Conservation (phyloP, 2,797 vertebrate species). For the Mallotus villosus region DNA sequence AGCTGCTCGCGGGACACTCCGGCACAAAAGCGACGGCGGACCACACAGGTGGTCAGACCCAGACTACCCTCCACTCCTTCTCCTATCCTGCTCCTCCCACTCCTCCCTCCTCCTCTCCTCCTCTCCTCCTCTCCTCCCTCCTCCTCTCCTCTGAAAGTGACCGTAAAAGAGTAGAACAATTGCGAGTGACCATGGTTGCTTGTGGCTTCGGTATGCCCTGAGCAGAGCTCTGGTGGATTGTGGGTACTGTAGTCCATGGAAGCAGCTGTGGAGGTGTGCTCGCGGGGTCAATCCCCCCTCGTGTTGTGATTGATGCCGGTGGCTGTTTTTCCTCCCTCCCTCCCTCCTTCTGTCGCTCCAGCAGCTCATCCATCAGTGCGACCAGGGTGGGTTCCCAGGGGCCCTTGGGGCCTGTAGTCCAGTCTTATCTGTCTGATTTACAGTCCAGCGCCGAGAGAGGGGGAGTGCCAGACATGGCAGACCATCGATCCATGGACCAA, state of each 20-base stretch:
- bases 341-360: conserved; percentile 26
- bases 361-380: conserved; percentile 45
- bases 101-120: neutral
- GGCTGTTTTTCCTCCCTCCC: conserved; percentile 25
- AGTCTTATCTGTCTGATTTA: conserved; percentile 67
- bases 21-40: too few relatives aligned
- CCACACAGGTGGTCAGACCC: neutral
- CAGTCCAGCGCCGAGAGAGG: conserved; percentile 51
- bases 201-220: neutral
- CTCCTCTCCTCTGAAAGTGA: neutral
- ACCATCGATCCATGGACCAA: conserved; percentile 51
- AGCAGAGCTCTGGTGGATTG: neutral
- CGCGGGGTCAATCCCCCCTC: neutral
- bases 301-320: conserved; percentile 38
- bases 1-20: too few relatives aligned
- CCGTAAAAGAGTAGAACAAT: too few relatives aligned
- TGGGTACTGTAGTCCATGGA: neutral
- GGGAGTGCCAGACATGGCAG: conserved; percentile 63
- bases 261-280: too few relatives aligned
- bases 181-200: too few relatives aligned
- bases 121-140: neutral
- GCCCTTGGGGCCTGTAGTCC: conserved; percentile 57
- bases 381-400: conserved; percentile 31
- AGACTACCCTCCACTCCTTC: neutral
- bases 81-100: too few relatives aligned